Conservation (phyloP, 2,113 vertebrate genomes). For the Chaetura pelagica region DNA sequence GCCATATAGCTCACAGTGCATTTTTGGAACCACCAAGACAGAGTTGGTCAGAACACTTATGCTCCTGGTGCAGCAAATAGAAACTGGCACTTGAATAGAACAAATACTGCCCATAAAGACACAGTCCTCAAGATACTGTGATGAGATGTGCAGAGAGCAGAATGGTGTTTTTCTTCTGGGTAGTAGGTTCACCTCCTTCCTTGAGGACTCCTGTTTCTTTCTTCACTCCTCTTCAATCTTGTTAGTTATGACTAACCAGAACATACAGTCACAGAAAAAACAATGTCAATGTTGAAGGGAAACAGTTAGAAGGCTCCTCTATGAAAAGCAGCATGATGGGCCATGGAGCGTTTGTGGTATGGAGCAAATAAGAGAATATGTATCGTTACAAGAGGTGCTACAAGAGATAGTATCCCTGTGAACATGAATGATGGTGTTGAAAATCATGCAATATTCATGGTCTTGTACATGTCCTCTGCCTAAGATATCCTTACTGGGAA, state of each 20-base stretch:
- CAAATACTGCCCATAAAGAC: background rate
- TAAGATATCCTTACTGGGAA: background rate
- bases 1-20: background rate
- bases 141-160: background rate
- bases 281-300: background rate
- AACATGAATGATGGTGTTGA: accelerated
- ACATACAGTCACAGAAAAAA: background rate
- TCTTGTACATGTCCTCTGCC: background rate
- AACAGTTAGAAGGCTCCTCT: background rate
- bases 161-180: background rate
- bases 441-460: background rate
- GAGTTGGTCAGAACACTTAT: background rate
- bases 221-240: background rate
- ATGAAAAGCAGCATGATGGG: background rate
- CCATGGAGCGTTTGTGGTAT: background rate
- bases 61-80: background rate
- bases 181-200: background rate
- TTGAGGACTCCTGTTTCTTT: background rate
- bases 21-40: accelerated
- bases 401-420: background rate
- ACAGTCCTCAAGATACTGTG: background rate
- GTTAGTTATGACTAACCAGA: background rate
- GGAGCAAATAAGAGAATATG: background rate
- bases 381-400: background rate
- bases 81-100: background rate